Conservation (phyloP, 1,140 invertebrate genomes). For the Anastatus disparis region DNA sequence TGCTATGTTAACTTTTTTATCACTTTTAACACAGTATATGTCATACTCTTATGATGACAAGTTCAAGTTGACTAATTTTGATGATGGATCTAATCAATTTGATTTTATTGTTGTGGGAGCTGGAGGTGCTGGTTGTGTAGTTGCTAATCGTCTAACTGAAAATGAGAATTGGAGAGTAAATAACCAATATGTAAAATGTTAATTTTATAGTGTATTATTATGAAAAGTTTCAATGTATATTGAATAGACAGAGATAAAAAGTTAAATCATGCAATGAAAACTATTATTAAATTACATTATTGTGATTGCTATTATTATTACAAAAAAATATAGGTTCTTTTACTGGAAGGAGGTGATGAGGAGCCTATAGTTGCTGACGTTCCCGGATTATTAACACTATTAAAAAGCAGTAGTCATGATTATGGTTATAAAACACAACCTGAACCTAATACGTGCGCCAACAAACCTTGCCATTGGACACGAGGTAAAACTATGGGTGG, state of each 20-base stretch:
- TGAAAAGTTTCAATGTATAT: no score
- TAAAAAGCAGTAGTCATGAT: background rate
- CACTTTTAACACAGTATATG: conserved; percentile 10
- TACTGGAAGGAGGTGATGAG: conserved; percentile 30
- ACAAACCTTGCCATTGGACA: background rate
- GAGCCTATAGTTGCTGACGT: conserved; percentile 13
- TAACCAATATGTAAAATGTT: no score
- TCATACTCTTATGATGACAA: background rate
- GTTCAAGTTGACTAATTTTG: background rate
- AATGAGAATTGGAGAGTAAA: conserved; percentile 64
- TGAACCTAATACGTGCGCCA: background rate
- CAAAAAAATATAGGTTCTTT: conserved; percentile 12
- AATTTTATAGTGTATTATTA: no score
- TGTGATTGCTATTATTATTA: no score
- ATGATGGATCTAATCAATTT: background rate
- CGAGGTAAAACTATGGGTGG: conserved; percentile 32
- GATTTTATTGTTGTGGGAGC: conserved; percentile 12
- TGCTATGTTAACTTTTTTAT: background rate
- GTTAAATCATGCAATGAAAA: no score
- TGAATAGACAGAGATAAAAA: no score
- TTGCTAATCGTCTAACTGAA: conserved; percentile 72
- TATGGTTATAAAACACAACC: conserved; percentile 17
- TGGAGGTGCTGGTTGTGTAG: conserved; percentile 59
- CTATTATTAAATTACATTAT: no score
- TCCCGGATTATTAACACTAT: conserved; percentile 36